Conservation (phyloP, 2,113 vertebrate species). For the Butorides virescens region DNA sequence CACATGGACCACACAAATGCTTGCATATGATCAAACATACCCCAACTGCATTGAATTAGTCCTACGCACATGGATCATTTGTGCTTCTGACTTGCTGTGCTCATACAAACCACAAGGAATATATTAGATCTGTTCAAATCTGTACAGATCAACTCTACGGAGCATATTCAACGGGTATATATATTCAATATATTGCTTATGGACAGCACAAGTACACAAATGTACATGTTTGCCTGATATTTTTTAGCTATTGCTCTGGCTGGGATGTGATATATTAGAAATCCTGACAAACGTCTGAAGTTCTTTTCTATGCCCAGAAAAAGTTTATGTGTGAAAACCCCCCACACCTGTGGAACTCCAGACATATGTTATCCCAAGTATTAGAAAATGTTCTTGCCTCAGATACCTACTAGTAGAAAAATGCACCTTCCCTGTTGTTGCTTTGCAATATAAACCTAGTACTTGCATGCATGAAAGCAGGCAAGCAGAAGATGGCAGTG, state of each 20-base stretch:
- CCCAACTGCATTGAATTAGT: background rate
- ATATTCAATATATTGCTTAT: background rate
- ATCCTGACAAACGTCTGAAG: background rate
- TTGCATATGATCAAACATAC: background rate
- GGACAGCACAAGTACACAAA: background rate
- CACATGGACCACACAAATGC: background rate
- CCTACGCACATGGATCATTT: background rate
- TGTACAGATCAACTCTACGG: background rate
- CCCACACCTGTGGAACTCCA: background rate
- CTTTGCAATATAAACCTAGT: background rate
- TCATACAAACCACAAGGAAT: background rate
- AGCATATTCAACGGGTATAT: background rate
- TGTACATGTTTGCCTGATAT: background rate
- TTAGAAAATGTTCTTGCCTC: background rate
- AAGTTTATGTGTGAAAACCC: background rate
- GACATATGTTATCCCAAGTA: rapidly evolving
- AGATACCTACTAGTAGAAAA: background rate
- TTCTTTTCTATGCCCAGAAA: background rate
- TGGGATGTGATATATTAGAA: background rate
- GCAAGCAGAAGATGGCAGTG: slow-evolving; percentile 54
- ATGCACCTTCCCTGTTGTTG: background rate
- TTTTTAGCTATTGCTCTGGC: background rate
- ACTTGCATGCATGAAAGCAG: background rate
- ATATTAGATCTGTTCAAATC: background rate
- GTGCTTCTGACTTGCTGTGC: background rate